Evolutionary conservation across 2,797 vertebrate genomes (phyloP), one percentile per base, ranked within the genome.

Genomic region (Harpagifer antarcticus): DNA sequence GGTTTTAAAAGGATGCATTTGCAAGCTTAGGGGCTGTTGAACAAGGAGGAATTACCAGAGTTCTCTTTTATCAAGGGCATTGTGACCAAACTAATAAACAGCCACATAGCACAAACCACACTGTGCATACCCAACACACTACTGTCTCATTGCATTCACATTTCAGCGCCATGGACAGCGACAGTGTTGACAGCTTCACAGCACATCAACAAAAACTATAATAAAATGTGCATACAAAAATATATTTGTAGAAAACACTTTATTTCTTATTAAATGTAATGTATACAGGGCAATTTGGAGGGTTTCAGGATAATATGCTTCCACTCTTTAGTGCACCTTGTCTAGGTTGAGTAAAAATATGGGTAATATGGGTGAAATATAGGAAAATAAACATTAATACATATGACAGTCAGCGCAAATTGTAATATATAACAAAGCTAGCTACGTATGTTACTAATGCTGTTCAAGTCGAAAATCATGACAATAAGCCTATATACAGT

Each of bases 201-300:
- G 16, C 50, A 43, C 48, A 14, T 27, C 40, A 47, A 13, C 33
- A 33, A 9, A 33, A 60, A 19, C 14, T 45, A 53, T 40, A 27
- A 27, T 5, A 27, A 27, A 27, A 27, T 47, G 43, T 17, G 59
- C 44, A 31, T 31, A 61, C 33, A 2, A 60, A 23, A 43, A 58
- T 27, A 49, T 49, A 19, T n/a, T n/a, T 5, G 9, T 3, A 49
- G 0, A 49, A 37, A 44, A 27, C 6, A 27, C n/a, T n/a, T 53
- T 13, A 82, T 64, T 83, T 57, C 66, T 56, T 52, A 60, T 52
- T 68, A 50, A 63, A 27, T 27, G 27, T 27, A 27, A 27, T 27
- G 27, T 27, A 27, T 27, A 27, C 4, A 27, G 33, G 8, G 8
- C 33, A 37, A 33, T 4, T 57, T 48, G 48, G 50, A 56, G 15